Base-by-base conservation (phyloP, 30 jellyfish, hydroid and myxozoan genomes). In the Aurelia sp. region DNA sequence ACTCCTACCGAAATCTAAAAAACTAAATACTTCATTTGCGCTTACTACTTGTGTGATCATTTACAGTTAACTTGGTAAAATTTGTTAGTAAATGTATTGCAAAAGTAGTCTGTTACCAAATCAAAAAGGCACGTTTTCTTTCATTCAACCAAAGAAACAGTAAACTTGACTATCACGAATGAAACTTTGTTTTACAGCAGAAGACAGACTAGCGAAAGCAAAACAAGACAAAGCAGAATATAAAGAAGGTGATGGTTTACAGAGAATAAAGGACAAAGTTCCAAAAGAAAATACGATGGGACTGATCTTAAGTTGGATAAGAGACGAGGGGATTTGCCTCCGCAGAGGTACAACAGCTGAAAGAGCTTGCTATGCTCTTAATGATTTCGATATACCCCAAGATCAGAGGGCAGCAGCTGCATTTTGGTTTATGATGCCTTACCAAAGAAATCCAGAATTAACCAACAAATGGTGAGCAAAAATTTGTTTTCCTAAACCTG, bases 361-460 rank as follows among this genome's bases (percentile, higher is more conserved):
- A 30, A 79, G 65, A 23, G 90, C 81, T 13, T 66, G 81, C 60
- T 79, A 79, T 53, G 90, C 90, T 13, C 40, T 79, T 41, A 11
- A 20, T 17, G 90, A 79, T 48, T 63, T 63, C 52, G 90, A 70
- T 8, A 22, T 72, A 9, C 67, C 53, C n/a, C 62, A 23, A 59
- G 35, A 16, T 33, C 50, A 27, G 52, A 6, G 20, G 48, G 9
- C 63, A 4, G 40, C 21, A 6, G 27, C 17, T 21, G 73, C 60
- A n/a, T 79, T 35, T 40, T 79, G 81, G 90, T 79, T 63, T 52
- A 65, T 21, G 72, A 59, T 19, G 72, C 90, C 90, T 21, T 79
- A 62, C 51, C 21, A 33, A 19, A 40, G 23, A 47, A 20, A 41
- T 33, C 15, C 55, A 0, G 90, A 79, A 23, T 62, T 22, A 23